Base-by-base conservation (phyloP, 2,888 invertebrate species). In the Aphidoletes aphidimyza region DNA sequence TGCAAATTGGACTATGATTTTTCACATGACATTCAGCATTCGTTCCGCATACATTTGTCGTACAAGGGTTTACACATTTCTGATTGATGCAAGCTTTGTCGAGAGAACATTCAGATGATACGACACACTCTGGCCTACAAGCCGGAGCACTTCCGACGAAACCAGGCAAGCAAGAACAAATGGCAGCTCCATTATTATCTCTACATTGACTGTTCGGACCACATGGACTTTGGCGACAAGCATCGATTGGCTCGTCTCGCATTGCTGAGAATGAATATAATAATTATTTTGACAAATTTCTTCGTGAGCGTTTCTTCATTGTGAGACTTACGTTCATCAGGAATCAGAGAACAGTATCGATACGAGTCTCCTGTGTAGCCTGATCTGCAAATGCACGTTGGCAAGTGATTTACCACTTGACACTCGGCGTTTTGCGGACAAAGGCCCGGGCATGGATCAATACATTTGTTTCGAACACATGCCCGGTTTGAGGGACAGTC, bases 311-410 rank as follows among this genome's bases (percentile, higher is more conserved):
- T 69, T 30, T n/a, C 17, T 9, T 8, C 26, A n/a, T 3, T 69
- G 26, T 30, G 26, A 6, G 22, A 30, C 92, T 93, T 92, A 94
- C 94, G 90, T 91, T 91, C 90, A 69, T 89, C 87, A 86, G 89
- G 87, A 78, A 90, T 91, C 49, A 90, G 89, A 83, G 88, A 90
- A 87, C 95, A 95, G 87, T 91, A 93, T 86, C 91, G 90, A 88
- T 95, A 95, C 6, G 95, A 95, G 90, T 96, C 94, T 86, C 96
- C 96, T 26, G 93, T 93, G 88, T 93, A 95, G 84, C 94, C 94
- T 85, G 90, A 89, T n/a, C 92, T 90, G 88, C 96, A 96, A 85
- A 91, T 93, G 88, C 95, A 93, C 78, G 92, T 90, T 85, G 94
- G 93, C 87, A 95, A 88, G 89, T 95, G 94, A 87, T 94, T 94